phyloP scores from a whole-genome alignment of 1,140 invertebrate genomes.

The Gonioctena quinquepunctata region DNA sequence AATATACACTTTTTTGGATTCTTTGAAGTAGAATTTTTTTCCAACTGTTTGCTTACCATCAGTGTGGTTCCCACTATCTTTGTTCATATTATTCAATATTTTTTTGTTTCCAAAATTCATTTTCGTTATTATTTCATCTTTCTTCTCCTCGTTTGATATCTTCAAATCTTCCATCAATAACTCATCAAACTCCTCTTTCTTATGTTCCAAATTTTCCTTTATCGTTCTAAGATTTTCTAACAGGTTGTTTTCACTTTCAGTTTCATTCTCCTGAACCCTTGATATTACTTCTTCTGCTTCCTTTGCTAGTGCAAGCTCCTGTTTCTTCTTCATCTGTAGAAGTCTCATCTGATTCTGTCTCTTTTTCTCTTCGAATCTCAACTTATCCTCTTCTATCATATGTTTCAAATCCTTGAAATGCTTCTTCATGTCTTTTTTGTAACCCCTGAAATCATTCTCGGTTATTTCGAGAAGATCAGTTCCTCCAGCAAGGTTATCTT shows the following conservation, averaged over 20 bases:
- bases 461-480: not conserved
- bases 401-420: slow-evolving; percentile 2
- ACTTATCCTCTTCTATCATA: not conserved
- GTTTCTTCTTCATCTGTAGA: not conserved
- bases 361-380: slow-evolving; percentile 4
- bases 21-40: too few relatives aligned
- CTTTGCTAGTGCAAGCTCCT: not conserved
- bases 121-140: too few relatives aligned
- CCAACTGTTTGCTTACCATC: too few relatives aligned
- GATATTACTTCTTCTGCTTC: not conserved
- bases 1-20: too few relatives aligned
- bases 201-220: not conserved
- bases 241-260: not conserved
- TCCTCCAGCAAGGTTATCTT: not conserved
- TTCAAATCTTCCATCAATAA: not conserved
- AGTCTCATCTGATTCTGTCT: slow-evolving; percentile 1
- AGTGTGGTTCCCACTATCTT: too few relatives aligned
- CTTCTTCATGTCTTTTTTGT: slow-evolving; percentile 1
- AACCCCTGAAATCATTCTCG: not conserved
- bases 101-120: too few relatives aligned
- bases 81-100: too few relatives aligned
- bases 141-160: too few relatives aligned
- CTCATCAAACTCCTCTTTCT: not conserved
- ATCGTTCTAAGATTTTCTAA: not conserved
- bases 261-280: not conserved